Evolutionary conservation across 2,888 invertebrate species (phyloP).

Genomic region (Nephrotoma flavescens): DNA sequence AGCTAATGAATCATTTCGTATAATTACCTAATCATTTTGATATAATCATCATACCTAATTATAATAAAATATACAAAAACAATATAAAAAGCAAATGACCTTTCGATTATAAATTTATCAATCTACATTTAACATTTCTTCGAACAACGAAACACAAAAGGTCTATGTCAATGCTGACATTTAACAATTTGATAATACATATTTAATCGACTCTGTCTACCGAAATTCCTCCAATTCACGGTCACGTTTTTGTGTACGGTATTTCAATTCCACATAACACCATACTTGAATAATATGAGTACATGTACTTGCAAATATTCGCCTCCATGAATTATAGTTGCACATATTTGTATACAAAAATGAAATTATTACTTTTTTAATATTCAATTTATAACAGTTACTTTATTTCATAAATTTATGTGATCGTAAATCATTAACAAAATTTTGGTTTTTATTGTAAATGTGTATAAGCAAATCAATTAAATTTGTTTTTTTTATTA

Average conservation of each 20-base stretch:
- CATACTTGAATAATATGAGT: background rate
- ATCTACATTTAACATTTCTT: background rate
- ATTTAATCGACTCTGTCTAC: background rate
- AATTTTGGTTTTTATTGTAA: background rate
- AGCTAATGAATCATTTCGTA: background rate
- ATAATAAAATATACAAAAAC: no score
- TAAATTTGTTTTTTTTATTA: background rate
- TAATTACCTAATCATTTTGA: background rate
- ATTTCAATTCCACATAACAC: background rate
- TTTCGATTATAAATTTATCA: background rate
- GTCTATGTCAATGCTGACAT: background rate
- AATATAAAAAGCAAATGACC: background rate
- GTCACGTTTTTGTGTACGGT: background rate
- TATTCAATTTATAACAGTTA: background rate
- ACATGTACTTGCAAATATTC: background rate
- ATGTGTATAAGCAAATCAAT: background rate
- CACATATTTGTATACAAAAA: background rate
- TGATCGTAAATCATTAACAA: background rate
- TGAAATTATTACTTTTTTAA: background rate
- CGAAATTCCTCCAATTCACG: background rate
- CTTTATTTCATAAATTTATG: background rate
- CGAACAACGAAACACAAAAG: background rate
- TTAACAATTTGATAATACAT: background rate
- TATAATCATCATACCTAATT: background rate
- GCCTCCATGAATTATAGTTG: background rate